phyloP scores from a whole-genome alignment of 1,140 invertebrate genomes.

The Lepidurus couesii region DNA sequence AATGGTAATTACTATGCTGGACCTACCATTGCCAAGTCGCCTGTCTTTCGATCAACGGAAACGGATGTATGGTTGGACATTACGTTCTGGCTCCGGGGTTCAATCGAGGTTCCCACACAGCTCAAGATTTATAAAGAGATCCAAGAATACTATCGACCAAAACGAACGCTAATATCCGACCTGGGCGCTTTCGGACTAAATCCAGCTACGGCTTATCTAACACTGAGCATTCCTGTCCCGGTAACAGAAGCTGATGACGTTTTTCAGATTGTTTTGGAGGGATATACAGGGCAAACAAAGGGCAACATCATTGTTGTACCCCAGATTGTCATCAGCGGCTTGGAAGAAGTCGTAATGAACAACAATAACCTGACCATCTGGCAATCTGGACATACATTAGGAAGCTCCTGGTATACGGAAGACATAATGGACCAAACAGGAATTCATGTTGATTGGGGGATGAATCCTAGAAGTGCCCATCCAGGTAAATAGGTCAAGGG shows the following conservation, averaged over 20 bases:
- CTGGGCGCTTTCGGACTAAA: neutral
- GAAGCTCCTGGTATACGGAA: constrained; percentile 4
- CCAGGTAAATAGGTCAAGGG: neutral
- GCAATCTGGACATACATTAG: neutral
- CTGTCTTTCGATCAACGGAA: neutral
- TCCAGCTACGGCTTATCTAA: neutral
- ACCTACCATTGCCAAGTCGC: neutral
- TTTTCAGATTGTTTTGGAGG: constrained; percentile 3
- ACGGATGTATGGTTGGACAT: neutral
- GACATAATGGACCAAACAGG: neutral
- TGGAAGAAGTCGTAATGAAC: neutral
- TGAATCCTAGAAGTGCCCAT: neutral
- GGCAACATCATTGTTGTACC: neutral
- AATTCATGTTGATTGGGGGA: neutral
- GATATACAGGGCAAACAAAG: constrained; percentile 5
- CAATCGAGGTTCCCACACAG: neutral
- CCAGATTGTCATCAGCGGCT: neutral
- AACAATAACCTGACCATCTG: neutral
- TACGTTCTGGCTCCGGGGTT: neutral
- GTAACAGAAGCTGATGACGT: neutral
- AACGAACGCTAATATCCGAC: neutral
- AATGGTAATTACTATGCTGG: neutral
- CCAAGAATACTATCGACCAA: neutral
- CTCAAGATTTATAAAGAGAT: neutral
- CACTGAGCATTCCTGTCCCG: neutral